These are phyloP conservation scores for Gasterosteus nipponicus DNA, from an alignment of 2,113 vertebrate species.

Conservation along the genomic window DNA sequence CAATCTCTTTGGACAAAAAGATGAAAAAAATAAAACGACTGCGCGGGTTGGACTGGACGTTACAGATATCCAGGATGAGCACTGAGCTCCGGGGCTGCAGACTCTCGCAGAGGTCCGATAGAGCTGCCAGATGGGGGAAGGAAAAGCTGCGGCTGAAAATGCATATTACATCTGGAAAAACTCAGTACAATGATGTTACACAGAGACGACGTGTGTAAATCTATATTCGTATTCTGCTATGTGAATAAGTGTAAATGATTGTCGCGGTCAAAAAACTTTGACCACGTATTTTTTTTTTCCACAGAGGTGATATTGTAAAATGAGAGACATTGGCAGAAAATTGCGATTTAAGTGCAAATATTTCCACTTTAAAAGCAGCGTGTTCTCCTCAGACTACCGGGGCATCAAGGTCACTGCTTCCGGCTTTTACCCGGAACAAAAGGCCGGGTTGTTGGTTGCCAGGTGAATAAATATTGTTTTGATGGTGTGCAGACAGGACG, in stretches of 20 bases:
- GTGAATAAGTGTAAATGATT: constrained; percentile 48
- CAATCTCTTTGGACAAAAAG: not conserved
- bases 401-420: not conserved
- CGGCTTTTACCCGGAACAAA: not conserved
- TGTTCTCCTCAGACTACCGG: not conserved
- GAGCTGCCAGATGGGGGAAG: constrained; percentile 20
- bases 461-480: constrained; percentile 2
- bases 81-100: not conserved
- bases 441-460: not conserved
- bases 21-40: not conserved
- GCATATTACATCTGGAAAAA: not conserved
- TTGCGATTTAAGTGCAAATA: constrained; percentile 21
- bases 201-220: constrained; percentile 32
- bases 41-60: constrained; percentile 44
- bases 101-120: constrained; percentile 18
- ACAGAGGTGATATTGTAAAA: constrained; percentile 3
- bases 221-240: constrained; percentile 67
- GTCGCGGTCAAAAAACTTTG: constrained; percentile 18
- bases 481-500: constrained; percentile 1
- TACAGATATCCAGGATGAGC: constrained; percentile 22
- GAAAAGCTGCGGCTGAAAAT: not conserved
- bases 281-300: not conserved
- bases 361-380: constrained; percentile 26
- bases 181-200: not conserved
- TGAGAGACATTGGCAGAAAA: not conserved